Conservation (phyloP, 2,113 vertebrate genomes). For the Oplegnathus fasciatus region DNA sequence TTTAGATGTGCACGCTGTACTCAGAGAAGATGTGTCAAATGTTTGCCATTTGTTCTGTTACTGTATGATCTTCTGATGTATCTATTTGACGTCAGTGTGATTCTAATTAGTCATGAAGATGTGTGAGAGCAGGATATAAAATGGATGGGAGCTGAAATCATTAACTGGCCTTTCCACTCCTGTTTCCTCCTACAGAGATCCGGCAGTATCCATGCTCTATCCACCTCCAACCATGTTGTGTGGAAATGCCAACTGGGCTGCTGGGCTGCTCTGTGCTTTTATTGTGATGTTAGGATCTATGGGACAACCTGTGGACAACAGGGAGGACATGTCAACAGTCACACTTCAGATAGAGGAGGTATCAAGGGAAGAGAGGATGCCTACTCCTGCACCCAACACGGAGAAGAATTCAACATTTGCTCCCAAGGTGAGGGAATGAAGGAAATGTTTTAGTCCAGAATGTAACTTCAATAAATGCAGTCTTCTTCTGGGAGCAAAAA, state of each 20-base stretch:
- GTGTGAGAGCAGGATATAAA: background rate
- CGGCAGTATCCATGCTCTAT: background rate
- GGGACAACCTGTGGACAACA: conserved; percentile 1
- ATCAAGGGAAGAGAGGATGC: background rate
- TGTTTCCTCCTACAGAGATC: background rate
- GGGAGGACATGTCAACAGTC: background rate
- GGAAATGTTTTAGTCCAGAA: background rate
- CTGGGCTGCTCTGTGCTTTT: background rate
- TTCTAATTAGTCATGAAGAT: background rate
- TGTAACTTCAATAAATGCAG: background rate
- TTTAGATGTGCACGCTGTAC: background rate
- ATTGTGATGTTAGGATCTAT: background rate
- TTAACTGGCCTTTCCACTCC: background rate
- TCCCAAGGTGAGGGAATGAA: background rate
- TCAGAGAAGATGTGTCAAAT: background rate
- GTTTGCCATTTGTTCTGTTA: background rate
- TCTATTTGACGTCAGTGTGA: background rate
- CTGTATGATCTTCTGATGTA: background rate
- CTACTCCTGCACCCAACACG: background rate
- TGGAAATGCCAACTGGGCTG: background rate
- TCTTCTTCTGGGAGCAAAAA: background rate
- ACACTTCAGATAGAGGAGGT: background rate
- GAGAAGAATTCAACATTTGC: background rate
- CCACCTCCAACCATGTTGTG: background rate
- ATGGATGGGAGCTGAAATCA: background rate